Percentiles rank a stretch among this genome's conserved stretches.
These are phyloP conservation scores for Bombyx huttoni DNA, from an alignment of 2,888 invertebrate genomes.

Conservation along the genomic window DNA sequence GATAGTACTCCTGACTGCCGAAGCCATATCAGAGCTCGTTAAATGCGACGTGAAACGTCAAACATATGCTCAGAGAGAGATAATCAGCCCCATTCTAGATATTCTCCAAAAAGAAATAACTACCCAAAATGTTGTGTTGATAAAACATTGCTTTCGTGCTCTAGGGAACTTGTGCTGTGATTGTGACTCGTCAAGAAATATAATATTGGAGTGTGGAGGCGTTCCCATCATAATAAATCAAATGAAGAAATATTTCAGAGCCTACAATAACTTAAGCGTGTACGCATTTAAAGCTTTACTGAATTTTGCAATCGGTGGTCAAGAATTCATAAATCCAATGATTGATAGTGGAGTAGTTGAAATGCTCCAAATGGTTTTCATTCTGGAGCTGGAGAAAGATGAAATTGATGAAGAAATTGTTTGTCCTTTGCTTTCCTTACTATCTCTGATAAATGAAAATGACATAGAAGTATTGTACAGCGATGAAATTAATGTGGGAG, in stretches of 20 bases:
- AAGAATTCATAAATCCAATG: constrained; percentile 74
- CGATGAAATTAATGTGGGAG: constrained; percentile 65
- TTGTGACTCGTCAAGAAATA: constrained; percentile 78
- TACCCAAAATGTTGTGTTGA: constrained; percentile 60
- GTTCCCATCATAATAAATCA: constrained; percentile 54
- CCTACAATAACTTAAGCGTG: constrained; percentile 69
- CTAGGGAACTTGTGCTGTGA: constrained; percentile 92
- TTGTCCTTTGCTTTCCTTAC: constrained; percentile 69
- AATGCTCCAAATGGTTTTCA: constrained; percentile 65
- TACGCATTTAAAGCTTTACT: constrained; percentile 81
- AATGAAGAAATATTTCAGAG: constrained; percentile 36
- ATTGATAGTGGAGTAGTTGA: constrained; percentile 69
- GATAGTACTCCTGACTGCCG: constrained; percentile 72
- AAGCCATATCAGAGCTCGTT: constrained; percentile 85
- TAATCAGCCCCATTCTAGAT: constrained; percentile 72
- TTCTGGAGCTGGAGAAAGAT: constrained; percentile 52
- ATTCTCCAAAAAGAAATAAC: constrained; percentile 51
- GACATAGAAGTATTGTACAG: constrained; percentile 73
- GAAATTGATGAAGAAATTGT: constrained; percentile 70
- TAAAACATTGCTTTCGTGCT: constrained; percentile 84
- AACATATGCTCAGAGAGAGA: constrained; percentile 75
- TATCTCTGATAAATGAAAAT: constrained; percentile 76
- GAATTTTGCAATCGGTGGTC: constrained; percentile 84
- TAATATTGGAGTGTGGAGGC: constrained; percentile 62
- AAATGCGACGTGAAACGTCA: constrained; percentile 83